A percentile compares a stretch with the other conserved stretches of the same genome.
Conservation (phyloP, 2,797 vertebrate species). For the Natrix natrix region DNA sequence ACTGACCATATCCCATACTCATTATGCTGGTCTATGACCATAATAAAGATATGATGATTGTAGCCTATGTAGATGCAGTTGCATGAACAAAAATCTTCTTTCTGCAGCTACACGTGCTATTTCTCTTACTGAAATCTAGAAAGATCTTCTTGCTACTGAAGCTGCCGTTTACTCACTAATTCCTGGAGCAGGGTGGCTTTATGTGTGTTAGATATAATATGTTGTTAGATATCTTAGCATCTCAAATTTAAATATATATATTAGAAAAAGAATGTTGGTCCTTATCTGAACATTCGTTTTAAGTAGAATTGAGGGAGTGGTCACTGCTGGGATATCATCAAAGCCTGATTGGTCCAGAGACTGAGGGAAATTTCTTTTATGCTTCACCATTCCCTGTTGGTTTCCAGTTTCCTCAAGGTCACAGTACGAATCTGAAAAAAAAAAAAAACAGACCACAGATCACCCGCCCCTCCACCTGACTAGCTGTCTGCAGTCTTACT, state of each 20-base stretch:
- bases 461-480: no score
- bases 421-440: no score
- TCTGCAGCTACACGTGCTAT: not conserved
- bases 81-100: not conserved
- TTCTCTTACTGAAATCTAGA: not conserved
- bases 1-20: not conserved
- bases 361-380: no score
- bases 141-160: not conserved
- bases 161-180: not conserved
- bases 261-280: not conserved
- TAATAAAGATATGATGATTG: not conserved
- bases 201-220: not conserved
- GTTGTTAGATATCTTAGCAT: not conserved
- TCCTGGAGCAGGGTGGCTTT: not conserved
- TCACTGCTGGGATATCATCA: no score
- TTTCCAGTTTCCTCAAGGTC: no score
- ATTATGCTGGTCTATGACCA: not conserved
- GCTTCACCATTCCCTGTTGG: no score
- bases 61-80: not conserved
- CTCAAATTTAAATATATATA: not conserved
- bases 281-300: no score
- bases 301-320: no score
- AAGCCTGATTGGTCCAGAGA: no score
- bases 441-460: no score
- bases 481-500: no score